A percentile compares a stretch with the other conserved stretches of the same genome.
phyloP scores from a whole-genome alignment of 2,888 invertebrate species.

The Cephus nigrinus region DNA sequence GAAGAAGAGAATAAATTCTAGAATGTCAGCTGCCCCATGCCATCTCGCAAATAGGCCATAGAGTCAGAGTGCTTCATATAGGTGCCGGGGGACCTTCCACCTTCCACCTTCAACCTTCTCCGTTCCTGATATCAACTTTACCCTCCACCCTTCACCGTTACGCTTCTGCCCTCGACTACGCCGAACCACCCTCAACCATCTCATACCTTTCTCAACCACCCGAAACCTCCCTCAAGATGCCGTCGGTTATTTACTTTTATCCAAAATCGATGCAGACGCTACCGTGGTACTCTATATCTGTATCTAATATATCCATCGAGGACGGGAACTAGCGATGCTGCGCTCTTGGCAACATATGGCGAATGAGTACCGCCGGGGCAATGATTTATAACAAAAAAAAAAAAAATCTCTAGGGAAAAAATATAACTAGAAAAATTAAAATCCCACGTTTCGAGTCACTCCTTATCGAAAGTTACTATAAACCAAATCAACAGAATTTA shows the following conservation, averaged over 20 bases:
- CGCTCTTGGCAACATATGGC: constrained; percentile 34
- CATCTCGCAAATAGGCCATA: constrained; percentile 55
- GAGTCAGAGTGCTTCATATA: constrained; percentile 51
- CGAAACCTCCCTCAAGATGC: constrained; percentile 15
- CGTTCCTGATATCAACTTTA: background rate
- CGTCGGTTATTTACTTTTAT: constrained; percentile 51
- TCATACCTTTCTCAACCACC: background rate
- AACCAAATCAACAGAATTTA: background rate
- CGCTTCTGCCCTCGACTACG: background rate
- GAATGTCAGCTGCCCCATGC: constrained; percentile 37
- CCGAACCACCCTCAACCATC: background rate
- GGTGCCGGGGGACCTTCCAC: constrained; percentile 43
- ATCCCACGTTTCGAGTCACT: background rate
- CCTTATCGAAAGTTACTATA: background rate
- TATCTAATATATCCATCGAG: background rate
- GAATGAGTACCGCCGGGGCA: constrained; percentile 30
- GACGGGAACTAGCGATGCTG: background rate
- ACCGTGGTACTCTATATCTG: background rate
- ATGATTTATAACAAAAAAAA: background rate
- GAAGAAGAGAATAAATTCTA: constrained; percentile 42
- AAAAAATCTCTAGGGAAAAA: background rate
- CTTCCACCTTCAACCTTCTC: constrained; percentile 24
- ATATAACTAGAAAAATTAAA: background rate
- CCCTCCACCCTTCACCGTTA: background rate
- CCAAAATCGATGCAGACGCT: constrained; percentile 47